Base-by-base conservation (phyloP, 2,797 vertebrate species). In the Hypotaenidia philippensis region DNA sequence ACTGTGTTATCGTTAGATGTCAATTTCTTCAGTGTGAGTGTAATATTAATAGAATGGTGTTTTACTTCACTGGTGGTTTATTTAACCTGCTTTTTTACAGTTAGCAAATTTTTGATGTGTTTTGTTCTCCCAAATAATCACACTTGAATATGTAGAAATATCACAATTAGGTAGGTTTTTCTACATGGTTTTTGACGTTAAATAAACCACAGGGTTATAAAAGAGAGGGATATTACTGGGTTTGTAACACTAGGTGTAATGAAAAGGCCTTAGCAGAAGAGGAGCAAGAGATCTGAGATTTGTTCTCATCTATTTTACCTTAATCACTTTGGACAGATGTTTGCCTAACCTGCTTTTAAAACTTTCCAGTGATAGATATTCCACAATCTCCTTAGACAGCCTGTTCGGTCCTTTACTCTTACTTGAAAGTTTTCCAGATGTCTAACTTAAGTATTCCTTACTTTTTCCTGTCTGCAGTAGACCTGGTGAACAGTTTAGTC, bases 401-500 rank as follows among this genome's bases (percentile, higher is more conserved):
- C 78, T 93, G 44, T 89, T 91, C 56, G n/a, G 78, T 91, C 64
- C 65, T 89, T 93, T 91, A 76, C 32, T 93, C 40, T 74, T 85
- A 52, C 72, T 93, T 94, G 89, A 85, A 92, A 80, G 40, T 83
- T 93, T 95, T 96, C 93, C 89, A 95, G 31, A 65, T 65, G 29
- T 47, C 29, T 36, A 74, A 50, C 75, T 87, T 87, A 77, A 79
- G 63, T 83, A 68, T 77, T 83, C 15, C 25, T 63, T 84, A 26
- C 66, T 87, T 92, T 87, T 76, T 95, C 12, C 78, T 94, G 87
- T 84, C 71, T 93, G 56, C 45, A 53, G 79, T 63, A 87, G 82
- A 83, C 56, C 91, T 92, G 82, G 49, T 92, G 89, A 94, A 93
- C 72, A 80, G 78, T 89, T 95, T 91, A 95, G 89, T 85, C 65